These are phyloP conservation scores for Catocala nupta DNA, from an alignment of 2,888 invertebrate species.

Conservation along the genomic window DNA sequence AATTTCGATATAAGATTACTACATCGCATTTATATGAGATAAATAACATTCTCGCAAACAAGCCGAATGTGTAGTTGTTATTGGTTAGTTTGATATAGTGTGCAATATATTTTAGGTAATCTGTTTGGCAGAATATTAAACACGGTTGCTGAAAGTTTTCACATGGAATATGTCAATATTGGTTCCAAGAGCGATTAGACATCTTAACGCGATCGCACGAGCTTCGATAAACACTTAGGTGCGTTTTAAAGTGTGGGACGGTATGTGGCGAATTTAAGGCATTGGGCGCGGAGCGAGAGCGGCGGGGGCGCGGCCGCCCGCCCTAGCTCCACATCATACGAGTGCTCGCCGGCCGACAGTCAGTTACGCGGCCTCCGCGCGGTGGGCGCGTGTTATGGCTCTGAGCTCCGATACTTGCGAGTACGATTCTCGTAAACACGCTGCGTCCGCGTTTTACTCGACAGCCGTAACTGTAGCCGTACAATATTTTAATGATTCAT, in stretches of 20 bases:
- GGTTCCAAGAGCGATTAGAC: slow-evolving; percentile 58
- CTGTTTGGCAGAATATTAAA: slow-evolving; percentile 21
- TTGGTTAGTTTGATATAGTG: slow-evolving; percentile 13
- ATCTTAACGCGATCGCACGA: slow-evolving; percentile 54
- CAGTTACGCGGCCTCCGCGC: slow-evolving; percentile 55
- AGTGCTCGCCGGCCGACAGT: slow-evolving; percentile 48
- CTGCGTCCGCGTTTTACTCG: slow-evolving; percentile 45
- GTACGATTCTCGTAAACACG: slow-evolving; percentile 59
- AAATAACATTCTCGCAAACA: not conserved
- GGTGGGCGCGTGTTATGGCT: slow-evolving; percentile 51
- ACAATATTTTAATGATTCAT: slow-evolving; percentile 24
- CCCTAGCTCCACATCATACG: slow-evolving; percentile 62
- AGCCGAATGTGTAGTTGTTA: slow-evolving; percentile 5
- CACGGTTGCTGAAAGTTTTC: slow-evolving; percentile 24
- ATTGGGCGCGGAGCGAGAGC: slow-evolving; percentile 68
- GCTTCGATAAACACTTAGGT: slow-evolving; percentile 67
- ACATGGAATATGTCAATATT: slow-evolving; percentile 40
- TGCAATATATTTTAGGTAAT: slow-evolving; percentile 10
- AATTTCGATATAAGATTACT: too few relatives aligned
- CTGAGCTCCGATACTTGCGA: slow-evolving; percentile 27
- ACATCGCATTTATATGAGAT: not conserved
- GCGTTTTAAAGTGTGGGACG: slow-evolving; percentile 65
- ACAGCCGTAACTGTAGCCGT: not conserved
- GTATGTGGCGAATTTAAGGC: slow-evolving; percentile 71
- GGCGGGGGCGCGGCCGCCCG: slow-evolving; percentile 74